Percentiles rank a stretch among this genome's conserved stretches.
Evolutionary conservation across 2,113 vertebrate genomes (phyloP).

Genomic region (Astur gentilis): DNA sequence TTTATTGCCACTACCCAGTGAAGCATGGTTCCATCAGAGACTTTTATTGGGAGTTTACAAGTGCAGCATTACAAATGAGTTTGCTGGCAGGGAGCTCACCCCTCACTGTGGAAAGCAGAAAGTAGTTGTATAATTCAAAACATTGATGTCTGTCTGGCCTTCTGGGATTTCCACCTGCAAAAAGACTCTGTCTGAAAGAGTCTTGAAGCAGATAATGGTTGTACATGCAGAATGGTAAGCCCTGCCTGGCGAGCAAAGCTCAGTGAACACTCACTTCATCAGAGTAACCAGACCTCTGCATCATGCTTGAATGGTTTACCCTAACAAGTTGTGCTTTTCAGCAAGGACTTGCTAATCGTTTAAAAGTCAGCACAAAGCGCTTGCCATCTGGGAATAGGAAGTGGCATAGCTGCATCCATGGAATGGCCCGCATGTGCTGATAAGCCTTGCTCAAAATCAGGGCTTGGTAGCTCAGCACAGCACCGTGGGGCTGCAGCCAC

Average conservation of each 20-base stretch:
- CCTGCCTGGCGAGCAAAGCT: background rate
- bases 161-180: background rate
- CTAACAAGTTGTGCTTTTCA: background rate
- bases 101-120: conserved; percentile 8
- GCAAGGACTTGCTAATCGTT: background rate
- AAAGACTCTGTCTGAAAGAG: background rate
- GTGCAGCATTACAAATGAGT: conserved; percentile 41
- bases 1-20: background rate
- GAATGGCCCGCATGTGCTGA: background rate
- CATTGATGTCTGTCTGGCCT: background rate
- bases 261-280: background rate
- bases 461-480: background rate
- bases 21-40: background rate
- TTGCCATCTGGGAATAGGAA: background rate
- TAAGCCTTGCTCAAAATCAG: background rate
- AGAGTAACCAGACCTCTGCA: background rate
- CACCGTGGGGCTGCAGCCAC: accelerated
- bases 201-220: background rate
- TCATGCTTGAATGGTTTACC: background rate
- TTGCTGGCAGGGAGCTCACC: conserved; percentile 38
- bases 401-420: background rate
- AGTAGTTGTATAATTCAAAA: conserved; percentile 24
- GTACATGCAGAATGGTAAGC: accelerated
- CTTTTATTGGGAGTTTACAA: conserved; percentile 41
- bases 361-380: background rate